Evolutionary conservation across 2,797 vertebrate species (phyloP).

Genomic region (Falco novaeseelandiae): DNA sequence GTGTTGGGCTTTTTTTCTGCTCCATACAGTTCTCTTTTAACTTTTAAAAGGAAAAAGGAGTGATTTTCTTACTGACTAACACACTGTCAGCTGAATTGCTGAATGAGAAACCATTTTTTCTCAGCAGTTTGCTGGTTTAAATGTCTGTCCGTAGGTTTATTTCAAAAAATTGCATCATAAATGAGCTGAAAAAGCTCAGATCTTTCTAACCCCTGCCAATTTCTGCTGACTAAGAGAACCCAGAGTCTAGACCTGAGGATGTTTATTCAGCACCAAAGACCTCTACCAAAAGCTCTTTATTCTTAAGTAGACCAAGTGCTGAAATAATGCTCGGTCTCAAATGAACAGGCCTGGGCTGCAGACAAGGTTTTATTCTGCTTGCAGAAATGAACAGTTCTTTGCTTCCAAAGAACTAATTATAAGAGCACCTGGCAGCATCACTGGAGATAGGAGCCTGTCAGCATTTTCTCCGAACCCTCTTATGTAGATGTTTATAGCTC

Average conservation of each 20-base stretch:
- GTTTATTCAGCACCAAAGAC: not conserved
- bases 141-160: not conserved
- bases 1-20: not conserved
- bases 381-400: slow-evolving; percentile 6
- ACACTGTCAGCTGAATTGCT: not conserved
- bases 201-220: not conserved
- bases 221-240: slow-evolving; percentile 40
- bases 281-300: not conserved
- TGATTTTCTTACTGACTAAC: not conserved
- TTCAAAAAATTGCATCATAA: not conserved
- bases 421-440: slow-evolving; percentile 41
- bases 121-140: slow-evolving; percentile 17
- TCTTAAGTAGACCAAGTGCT: not conserved
- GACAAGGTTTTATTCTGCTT: slow-evolving; percentile 21
- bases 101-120: not conserved
- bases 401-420: slow-evolving; percentile 44
- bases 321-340: slow-evolving; percentile 36
- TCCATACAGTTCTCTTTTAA: not conserved
- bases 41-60: not conserved
- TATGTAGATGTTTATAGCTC: not conserved
- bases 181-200: not conserved
- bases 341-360: not conserved
- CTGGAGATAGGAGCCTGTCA: not conserved
- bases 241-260: not conserved
- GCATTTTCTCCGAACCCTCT: slow-evolving; percentile 23